Evolutionary conservation across 2,113 vertebrate species (phyloP), one percentile per base, ranked within the genome.

Genomic region (Dermatemys mawii): DNA sequence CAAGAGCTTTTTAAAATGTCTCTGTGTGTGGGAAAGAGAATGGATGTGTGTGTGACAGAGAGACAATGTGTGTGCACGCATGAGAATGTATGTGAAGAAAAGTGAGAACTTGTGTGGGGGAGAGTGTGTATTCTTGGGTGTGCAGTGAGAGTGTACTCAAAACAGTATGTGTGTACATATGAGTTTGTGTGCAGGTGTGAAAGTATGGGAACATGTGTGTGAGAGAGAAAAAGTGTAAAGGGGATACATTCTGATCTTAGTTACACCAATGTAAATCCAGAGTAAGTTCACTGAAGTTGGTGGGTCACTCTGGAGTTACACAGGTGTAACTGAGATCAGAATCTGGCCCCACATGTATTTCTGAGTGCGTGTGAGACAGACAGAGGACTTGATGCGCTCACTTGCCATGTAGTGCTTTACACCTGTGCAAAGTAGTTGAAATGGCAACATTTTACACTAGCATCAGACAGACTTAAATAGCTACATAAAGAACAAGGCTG

Each of bases 1-100:
- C 96, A 93, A 96, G 95, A 96, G 96, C 97, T 98, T 97, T 97
- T 97, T 96, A 95, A 97, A 98, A 86, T 92, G 78, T 97, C 96
- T 96, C 93, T 94, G 92, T 92, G 95, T 93, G 91, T 83, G 95
- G 78, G 11, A 89, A 86, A 32, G 48, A 50, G 21, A 95, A 92
- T 41, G 90, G 88, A 35, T 90, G 93, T 73, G 86, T 4, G 81
- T 78, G 87, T 90, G 93, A 92, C 96, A 79, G 84, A 89, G 93
- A 84, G 85, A 89, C 92, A 87, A 95, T 84, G 96, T 32, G 57
- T 60, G 90, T 63, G 90, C 93, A 86, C 5, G 21, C 90, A 94
- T 41, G 76, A 96, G 90, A 93, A 84, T 90, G 94, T n/a, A 27
- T 90, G 87, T 87, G 87, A 94, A 41, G 26, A n/a, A 53, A 90